Base-by-base conservation (phyloP, 2,797 vertebrate genomes). In the Eupleurogrammus muticus region DNA sequence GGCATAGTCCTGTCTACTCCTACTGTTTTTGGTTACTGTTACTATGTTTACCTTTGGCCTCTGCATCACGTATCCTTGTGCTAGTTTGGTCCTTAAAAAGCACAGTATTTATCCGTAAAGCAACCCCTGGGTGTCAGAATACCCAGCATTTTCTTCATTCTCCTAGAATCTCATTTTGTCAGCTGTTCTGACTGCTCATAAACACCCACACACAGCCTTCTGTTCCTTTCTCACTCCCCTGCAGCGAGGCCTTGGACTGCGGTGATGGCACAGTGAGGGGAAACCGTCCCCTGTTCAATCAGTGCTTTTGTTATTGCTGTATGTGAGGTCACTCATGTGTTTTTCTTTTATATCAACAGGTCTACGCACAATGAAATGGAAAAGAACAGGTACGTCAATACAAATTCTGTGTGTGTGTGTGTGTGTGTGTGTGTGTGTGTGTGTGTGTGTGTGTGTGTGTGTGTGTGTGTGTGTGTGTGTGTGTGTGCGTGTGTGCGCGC, bases 321-420 rank as follows among this genome's bases (percentile, higher is more conserved):
- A 40, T 70, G 54, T 62, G 55, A 66, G 24, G 23, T 75, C 69
- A 70, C 51, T 83, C 62, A 86, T 75, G 53, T 75, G 49, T 61
- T 73, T 72, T 76, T 28, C 69, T 47, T 85, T 49, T 88, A 6
- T 90, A 35, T 81, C 92, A 90, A 59, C 93, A 99, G 97, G 93
- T 98, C 97, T 46, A 97, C 96, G 13, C 97, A 99, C 92, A 99
- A 98, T 44, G 97, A 99, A 92, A 98, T 99, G 97, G 97, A 99
- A 80, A 99, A 99, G 88, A 98, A 99, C 95, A 96, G 97, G 97
- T 99, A 92, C 85, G 93, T 83, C 28, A 17, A 51, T 52, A n/a
- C n/a, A 61, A 35, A 54, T 12, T 52, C 19, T 40, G 44, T 58
- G 36, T 75, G 5, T 56, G 2, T 19, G 14, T 67, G n/a, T 60